A percentile compares a stretch with the other conserved stretches of the same genome.
Conservation (phyloP, 1,140 invertebrate species). For the Bombus cullumanus region DNA sequence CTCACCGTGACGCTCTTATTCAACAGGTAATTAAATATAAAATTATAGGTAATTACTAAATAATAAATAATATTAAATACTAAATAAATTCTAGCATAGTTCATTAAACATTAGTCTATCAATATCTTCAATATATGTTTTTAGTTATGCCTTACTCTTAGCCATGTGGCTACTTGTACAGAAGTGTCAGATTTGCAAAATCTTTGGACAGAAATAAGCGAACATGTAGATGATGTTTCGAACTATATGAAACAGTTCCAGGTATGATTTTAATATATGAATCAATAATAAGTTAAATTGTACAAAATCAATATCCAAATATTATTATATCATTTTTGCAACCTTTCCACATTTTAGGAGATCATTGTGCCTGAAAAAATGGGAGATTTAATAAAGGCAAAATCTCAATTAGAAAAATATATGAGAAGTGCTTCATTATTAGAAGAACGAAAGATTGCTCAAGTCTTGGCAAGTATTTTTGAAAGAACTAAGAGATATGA, state of each 20-base stretch:
- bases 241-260: constrained; percentile 78
- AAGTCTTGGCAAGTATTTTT: constrained; percentile 72
- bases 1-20: constrained; percentile 89
- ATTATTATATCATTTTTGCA: background rate
- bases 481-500: constrained; percentile 72
- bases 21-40: constrained; percentile 83
- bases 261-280: constrained; percentile 56
- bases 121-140: constrained; percentile 44
- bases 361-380: constrained; percentile 80
- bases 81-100: constrained; percentile 7
- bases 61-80: background rate
- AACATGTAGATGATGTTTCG: constrained; percentile 76
- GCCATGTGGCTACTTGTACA: constrained; percentile 74
- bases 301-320: background rate
- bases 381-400: constrained; percentile 77
- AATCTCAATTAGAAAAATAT: constrained; percentile 71
- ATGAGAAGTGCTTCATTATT: constrained; percentile 61
- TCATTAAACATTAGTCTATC: background rate
- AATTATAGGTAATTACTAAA: constrained; percentile 35
- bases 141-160: constrained; percentile 80
- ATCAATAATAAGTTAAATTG: background rate
- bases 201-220: constrained; percentile 77
- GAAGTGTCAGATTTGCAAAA: constrained; percentile 73
- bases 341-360: constrained; percentile 67
- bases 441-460: constrained; percentile 73